Conservation (phyloP, 2,797 vertebrate genomes). For the Cheirogaleus major region DNA sequence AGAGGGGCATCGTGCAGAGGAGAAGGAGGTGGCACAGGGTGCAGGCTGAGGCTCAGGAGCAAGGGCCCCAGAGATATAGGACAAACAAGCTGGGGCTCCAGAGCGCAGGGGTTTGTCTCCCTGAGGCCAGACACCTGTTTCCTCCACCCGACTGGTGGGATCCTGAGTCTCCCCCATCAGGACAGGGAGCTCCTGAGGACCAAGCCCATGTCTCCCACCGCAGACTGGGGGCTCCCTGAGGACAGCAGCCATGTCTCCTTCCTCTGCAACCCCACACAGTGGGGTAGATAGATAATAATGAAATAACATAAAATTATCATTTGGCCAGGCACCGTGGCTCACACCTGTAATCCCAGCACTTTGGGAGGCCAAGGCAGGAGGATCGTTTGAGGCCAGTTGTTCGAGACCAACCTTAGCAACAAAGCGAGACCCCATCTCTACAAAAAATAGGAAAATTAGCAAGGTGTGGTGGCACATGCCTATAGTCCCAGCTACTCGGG, state of each 20-base stretch:
- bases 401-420: neutral
- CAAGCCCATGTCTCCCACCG: neutral
- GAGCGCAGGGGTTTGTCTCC: neutral
- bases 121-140: neutral
- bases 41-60: neutral
- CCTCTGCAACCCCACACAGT: neutral
- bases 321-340: neutral
- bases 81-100: neutral
- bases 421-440: neutral
- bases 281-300: accelerated
- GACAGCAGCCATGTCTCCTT: neutral
- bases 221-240: neutral
- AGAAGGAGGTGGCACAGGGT: neutral
- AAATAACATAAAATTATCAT: neutral
- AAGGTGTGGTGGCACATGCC: too few species aligned
- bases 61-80: neutral
- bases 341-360: neutral
- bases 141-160: neutral
- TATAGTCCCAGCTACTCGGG: neutral
- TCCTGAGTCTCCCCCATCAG: neutral
- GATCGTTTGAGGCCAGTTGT: neutral
- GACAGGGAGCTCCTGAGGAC: neutral
- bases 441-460: neutral
- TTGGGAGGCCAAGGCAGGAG: neutral
- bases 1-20: neutral